These are phyloP conservation scores for Trigoniulus corallinus DNA, from an alignment of 1,140 invertebrate species.

Conservation along the genomic window DNA sequence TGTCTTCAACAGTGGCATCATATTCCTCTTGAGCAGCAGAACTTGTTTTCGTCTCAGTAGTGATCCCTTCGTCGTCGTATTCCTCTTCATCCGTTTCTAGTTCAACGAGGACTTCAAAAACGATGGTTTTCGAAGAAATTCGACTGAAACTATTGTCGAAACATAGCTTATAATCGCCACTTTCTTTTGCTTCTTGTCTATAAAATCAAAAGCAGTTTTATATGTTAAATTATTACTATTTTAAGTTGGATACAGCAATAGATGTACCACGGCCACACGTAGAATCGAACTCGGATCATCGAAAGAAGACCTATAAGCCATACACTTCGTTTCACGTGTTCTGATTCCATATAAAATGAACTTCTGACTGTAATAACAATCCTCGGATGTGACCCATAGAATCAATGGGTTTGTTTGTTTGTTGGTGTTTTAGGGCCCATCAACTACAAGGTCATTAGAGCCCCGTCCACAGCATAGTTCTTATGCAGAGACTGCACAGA, in stretches of 20 bases:
- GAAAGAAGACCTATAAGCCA: no score
- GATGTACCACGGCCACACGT: no score
- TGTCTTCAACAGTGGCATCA: constrained; percentile 44
- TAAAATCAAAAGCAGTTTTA: constrained; percentile 11
- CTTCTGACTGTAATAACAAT: not conserved
- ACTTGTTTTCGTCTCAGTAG: constrained; percentile 23
- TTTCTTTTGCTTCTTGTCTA: constrained; percentile 24
- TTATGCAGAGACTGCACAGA: no score
- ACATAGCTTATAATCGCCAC: constrained; percentile 59
- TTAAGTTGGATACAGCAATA: not conserved
- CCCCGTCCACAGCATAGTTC: no score
- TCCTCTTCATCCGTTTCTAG: constrained; percentile 44
- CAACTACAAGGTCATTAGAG: no score
- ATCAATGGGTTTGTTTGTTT: no score
- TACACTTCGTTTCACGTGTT: not conserved
- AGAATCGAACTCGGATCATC: no score
- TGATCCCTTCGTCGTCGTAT: constrained; percentile 36
- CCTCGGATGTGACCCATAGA: no score
- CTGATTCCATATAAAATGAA: not conserved
- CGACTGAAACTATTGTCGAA: constrained; percentile 67
- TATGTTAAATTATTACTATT: not conserved
- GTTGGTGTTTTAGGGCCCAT: no score
- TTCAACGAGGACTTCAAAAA: no score
- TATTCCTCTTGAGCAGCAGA: constrained; percentile 33
- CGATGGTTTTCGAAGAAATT: constrained; percentile 59